Conservation (phyloP, 2,888 invertebrate species). For the Steinernema carpocapsae region DNA sequence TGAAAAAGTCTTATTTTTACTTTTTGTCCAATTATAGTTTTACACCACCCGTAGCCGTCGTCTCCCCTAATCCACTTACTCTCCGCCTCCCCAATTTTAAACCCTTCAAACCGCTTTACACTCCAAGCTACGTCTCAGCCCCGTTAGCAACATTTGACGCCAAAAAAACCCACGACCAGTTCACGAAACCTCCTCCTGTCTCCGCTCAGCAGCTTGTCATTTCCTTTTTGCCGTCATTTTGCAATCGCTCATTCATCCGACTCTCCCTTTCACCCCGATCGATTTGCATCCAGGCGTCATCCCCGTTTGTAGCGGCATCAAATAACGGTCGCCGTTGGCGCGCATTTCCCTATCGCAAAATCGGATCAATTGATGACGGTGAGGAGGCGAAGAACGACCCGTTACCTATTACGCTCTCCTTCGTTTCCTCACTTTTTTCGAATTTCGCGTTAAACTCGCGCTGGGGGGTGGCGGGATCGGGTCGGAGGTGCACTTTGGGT, state of each 20-base stretch:
- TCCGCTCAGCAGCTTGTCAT: not conserved
- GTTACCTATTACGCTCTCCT: constrained; percentile 17
- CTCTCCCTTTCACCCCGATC: not conserved
- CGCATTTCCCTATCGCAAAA: constrained; percentile 19
- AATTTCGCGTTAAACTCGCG: constrained; percentile 12
- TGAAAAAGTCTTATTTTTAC: no score
- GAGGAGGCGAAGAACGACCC: no score
- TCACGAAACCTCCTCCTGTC: no score
- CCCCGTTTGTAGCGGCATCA: not conserved
- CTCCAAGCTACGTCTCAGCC: no score
- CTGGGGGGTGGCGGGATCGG: not conserved
- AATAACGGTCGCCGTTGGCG: constrained; percentile 23
- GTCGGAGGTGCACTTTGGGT: no score
- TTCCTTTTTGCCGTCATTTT: not conserved
- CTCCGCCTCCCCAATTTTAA: no score
- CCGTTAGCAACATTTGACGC: no score
- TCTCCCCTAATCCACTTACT: no score
- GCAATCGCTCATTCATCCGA: not conserved
- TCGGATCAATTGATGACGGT: not conserved
- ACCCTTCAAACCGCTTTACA: no score
- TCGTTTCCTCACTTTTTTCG: constrained; percentile 13
- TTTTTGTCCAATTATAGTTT: no score
- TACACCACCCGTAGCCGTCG: no score
- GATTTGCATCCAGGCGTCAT: not conserved
- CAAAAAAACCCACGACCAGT: no score